Base-by-base conservation (phyloP, 2,113 vertebrate genomes). In the Meleagris gallopavo region DNA sequence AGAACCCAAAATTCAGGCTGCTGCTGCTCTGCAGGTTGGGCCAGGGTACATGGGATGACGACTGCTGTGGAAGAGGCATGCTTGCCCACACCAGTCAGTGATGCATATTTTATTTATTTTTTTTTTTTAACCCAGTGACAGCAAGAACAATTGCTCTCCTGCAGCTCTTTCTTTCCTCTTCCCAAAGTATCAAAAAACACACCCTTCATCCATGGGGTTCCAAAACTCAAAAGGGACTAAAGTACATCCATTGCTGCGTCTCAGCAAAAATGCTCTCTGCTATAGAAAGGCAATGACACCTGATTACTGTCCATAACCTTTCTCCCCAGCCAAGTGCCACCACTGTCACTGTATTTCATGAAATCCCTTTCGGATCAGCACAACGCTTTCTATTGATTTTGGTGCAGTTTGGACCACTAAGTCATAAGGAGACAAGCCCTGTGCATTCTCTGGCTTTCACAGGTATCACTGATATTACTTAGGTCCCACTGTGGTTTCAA, bases 291-390 rank as follows among this genome's bases (percentile, higher is more conserved):
- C 11, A 50, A 14, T 13, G 25, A 48, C 52, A 79, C 81, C 64
- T 72, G 32, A 32, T 61, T 60, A 38, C 10, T 71, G 18, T 45
- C 46, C 60, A 3, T 36, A 64, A 67, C 0, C 0, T 7, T 38
- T 62, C 71, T 67, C 45, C 29, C 6, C 52, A 40, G 57, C 6
- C 34, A 83, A 76, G 29, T n/a, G 41, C 7, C 36, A 91, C 15
- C 58, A 82, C 29, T 34, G 38, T 50, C 62, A 29, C 22, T 25
- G 5, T 19, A 90, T 10, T 10, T 22, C 29, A 27, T 6, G 8
- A 91, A 89, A 61, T 14, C 22, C 54, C 41, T 70, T 70, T 77
- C 45, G 58, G 50, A 66, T 61, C 17, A 88, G 22, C 21, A 43
- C 27, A 58, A 43, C 25, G 66, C 48, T 70, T 69, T 41, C 46